Conservation (phyloP, 1,140 invertebrate genomes). For the Procambarus virginalis region DNA sequence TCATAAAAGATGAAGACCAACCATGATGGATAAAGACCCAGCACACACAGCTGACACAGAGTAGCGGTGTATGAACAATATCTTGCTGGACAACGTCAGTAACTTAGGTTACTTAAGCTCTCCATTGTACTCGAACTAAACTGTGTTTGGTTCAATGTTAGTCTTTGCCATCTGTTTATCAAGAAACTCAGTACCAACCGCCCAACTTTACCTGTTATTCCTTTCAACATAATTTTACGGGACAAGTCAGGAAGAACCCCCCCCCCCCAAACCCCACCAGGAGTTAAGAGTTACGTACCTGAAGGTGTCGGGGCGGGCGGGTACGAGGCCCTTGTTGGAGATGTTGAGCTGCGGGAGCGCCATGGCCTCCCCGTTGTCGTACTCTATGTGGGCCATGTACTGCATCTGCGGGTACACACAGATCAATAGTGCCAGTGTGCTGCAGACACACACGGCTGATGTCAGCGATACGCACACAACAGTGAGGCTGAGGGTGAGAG, state of each 20-base stretch:
- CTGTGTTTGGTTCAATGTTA: too few species aligned
- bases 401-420: conserved; percentile 78
- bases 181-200: too few species aligned
- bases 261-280: background rate
- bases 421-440: background rate
- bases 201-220: too few species aligned
- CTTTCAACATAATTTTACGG: too few species aligned
- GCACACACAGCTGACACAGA: too few species aligned
- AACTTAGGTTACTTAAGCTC: too few species aligned
- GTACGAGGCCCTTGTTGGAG: conserved; percentile 83
- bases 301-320: conserved; percentile 84
- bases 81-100: too few species aligned
- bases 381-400: conserved; percentile 85
- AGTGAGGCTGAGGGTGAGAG: background rate
- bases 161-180: too few species aligned
- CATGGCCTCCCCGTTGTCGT: conserved; percentile 82
- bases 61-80: too few species aligned
- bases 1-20: background rate
- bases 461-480: too few species aligned
- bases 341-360: conserved; percentile 86
- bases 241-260: background rate
- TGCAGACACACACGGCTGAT: background rate
- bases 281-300: conserved; percentile 73
- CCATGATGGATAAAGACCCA: background rate
- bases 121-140: too few species aligned